Base-by-base conservation (phyloP, 2,113 vertebrate species). In the Damaliscus lunatus region DNA sequence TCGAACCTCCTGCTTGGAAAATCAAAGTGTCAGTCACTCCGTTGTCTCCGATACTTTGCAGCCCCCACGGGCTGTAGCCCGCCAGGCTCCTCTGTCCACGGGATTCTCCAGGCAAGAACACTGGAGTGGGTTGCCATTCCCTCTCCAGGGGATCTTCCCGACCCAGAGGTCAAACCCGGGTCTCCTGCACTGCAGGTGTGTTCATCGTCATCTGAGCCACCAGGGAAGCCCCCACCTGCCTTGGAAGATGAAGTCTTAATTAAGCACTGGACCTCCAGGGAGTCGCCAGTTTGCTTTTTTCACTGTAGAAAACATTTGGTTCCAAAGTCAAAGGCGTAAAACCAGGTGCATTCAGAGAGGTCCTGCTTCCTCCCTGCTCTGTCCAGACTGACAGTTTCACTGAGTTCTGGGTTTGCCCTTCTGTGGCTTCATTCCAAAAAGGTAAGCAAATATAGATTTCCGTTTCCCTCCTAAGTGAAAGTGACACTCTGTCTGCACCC, bases 401-500 rank as follows among this genome's bases (percentile, higher is more conserved):
- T 88, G 0, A 19, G 29, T 6, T 62, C 81, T 31, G 13, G 33
- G 5, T 36, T 77, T 29, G 19, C 16, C 23, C 11, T n/a, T 8
- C 29, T 2, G 1, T 2, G 6, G 52, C 27, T 19, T 40, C 5
- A 50, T 85, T 43, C 52, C 33, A 46, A 43, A 43, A 53, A 31
- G 5, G 46, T 1, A 7, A 29, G 48, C 43, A 77, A 3, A 53
- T 5, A 16, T 2, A 3, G 1, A 23, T 23, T 60, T 74, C 80
- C 13, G 17, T 33, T 43, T 71, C 33, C 11, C 5, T 77, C 23
- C 60, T 43, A n/a, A 40, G 31, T 27, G 1, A 31, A 16, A n/a
- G 52, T 1, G 25, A 27, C 50, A 7, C 23, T 23, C 52, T 9
- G 0, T 0, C 13, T 11, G 0, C 0, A 1, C 36, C 33, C 33